These are phyloP conservation scores for Lissonota sp. DNA, from an alignment of 2,888 invertebrate genomes.

Conservation along the genomic window DNA sequence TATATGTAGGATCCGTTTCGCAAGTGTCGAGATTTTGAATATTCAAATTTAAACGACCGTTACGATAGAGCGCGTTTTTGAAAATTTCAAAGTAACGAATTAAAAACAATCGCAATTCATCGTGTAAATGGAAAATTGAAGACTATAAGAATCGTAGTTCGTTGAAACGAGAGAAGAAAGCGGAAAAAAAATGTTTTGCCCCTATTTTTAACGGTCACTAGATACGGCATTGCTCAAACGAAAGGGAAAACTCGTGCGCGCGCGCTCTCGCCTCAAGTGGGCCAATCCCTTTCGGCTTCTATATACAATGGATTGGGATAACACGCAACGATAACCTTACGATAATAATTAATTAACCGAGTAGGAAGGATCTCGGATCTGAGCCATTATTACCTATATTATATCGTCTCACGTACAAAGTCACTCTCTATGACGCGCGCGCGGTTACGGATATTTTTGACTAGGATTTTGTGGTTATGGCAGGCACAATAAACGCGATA, in stretches of 20 bases:
- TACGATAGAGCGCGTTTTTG: background rate
- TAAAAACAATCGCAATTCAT: background rate
- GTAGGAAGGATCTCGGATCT: slow-evolving; percentile 6
- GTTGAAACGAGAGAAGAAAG: no score
- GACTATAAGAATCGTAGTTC: no score
- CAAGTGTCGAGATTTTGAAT: slow-evolving; percentile 47
- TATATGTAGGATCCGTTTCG: slow-evolving; percentile 31
- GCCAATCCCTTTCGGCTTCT: slow-evolving; percentile 59
- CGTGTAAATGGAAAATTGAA: no score
- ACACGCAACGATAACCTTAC: background rate
- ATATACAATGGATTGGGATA: background rate
- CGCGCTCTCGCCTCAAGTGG: slow-evolving; percentile 51
- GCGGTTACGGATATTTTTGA: background rate
- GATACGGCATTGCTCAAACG: slow-evolving; percentile 74
- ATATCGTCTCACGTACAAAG: background rate
- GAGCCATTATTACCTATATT: slow-evolving; percentile 5
- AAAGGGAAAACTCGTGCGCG: slow-evolving; percentile 76
- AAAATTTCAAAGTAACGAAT: slow-evolving; percentile 3
- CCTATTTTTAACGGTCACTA: slow-evolving; percentile 30
- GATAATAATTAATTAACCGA: background rate
- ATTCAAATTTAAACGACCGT: slow-evolving; percentile 45
- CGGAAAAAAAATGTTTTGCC: no score
- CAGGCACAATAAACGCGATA: slow-evolving; percentile 2
- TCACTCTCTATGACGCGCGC: slow-evolving; percentile 2
- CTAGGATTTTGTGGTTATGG: slow-evolving; percentile 41